Conservation (phyloP, 2,888 invertebrate species). For the Melipona bicolor region DNA sequence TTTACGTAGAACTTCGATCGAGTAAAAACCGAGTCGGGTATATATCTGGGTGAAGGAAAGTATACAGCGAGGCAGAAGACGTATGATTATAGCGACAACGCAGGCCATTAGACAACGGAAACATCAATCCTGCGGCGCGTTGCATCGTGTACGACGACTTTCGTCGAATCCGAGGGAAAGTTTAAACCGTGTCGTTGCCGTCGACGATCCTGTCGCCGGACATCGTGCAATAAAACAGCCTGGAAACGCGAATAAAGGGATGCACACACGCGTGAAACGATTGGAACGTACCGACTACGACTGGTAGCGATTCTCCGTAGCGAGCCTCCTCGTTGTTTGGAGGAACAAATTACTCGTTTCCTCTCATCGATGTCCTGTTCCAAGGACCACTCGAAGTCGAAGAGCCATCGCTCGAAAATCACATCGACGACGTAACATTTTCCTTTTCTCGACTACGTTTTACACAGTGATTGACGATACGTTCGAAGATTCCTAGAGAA, state of each 20-base stretch:
- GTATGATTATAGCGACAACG: slow-evolving; percentile 60
- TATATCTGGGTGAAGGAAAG: slow-evolving; percentile 61
- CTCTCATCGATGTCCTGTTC: background rate
- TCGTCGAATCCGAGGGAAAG: slow-evolving; percentile 65
- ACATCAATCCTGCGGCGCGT: slow-evolving; percentile 64
- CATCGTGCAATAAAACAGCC: slow-evolving; percentile 21
- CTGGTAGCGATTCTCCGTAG: background rate
- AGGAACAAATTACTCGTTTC: slow-evolving; percentile 2
- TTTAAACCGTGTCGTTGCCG: slow-evolving; percentile 42
- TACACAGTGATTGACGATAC: too few relatives aligned
- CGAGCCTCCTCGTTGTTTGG: slow-evolving; percentile 5
- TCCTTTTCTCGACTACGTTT: too few relatives aligned
- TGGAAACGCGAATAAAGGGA: slow-evolving; percentile 7
- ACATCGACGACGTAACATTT: background rate
- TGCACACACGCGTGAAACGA: background rate
- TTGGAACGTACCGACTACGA: background rate
- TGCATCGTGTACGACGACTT: slow-evolving; percentile 52
- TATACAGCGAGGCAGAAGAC: slow-evolving; percentile 39
- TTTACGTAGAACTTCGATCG: slow-evolving; percentile 37
- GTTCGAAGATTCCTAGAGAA: too few relatives aligned
- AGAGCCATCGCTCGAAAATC: too few relatives aligned
- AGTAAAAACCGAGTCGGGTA: slow-evolving; percentile 26
- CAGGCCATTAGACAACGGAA: slow-evolving; percentile 68
- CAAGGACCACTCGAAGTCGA: background rate
- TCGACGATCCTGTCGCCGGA: slow-evolving; percentile 41